Conservation (phyloP, 1,140 invertebrate genomes). For the Drosophila arizonae region DNA sequence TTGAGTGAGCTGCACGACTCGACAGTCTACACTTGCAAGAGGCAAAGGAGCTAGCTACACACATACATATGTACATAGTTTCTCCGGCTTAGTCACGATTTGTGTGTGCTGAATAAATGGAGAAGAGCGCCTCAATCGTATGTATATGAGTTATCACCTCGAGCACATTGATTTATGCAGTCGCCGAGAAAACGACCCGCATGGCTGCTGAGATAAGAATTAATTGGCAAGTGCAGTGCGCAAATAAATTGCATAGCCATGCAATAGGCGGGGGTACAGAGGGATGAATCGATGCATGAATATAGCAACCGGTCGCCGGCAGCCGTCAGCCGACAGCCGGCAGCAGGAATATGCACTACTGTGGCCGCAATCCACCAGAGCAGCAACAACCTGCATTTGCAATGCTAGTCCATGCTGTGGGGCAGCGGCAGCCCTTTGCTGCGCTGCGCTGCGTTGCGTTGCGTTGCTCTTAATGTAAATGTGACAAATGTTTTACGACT, state of each 20-base stretch:
- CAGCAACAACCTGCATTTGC: conserved; percentile 13
- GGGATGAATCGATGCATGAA: neutral
- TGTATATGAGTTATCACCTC: conserved; percentile 72
- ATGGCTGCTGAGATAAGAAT: conserved; percentile 77
- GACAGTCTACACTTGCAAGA: neutral
- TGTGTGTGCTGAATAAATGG: conserved; percentile 47
- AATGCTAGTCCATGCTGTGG: neutral
- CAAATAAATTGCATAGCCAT: conserved; percentile 71
- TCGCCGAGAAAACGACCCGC: conserved; percentile 63
- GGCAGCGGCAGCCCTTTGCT: conserved; percentile 1
- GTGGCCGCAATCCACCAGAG: conserved; percentile 4
- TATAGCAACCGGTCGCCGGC: neutral
- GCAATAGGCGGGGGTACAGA: neutral
- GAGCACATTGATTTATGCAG: conserved; percentile 77
- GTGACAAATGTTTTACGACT: conserved; percentile 80
- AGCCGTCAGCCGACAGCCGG: no score
- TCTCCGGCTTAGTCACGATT: conserved; percentile 6
- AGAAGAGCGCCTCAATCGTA: conserved; percentile 23
- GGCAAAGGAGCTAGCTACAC: neutral
- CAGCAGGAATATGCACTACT: neutral
- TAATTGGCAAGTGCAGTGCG: conserved; percentile 78
- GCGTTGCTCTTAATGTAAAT: conserved; percentile 76
- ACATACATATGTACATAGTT: neutral
- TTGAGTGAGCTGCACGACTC: conserved; percentile 65
- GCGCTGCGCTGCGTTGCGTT: conserved; percentile 3